Evolutionary conservation across 2,797 vertebrate genomes (phyloP), one percentile per base, ranked within the genome.

Genomic region (Etheostoma perlongum): DNA sequence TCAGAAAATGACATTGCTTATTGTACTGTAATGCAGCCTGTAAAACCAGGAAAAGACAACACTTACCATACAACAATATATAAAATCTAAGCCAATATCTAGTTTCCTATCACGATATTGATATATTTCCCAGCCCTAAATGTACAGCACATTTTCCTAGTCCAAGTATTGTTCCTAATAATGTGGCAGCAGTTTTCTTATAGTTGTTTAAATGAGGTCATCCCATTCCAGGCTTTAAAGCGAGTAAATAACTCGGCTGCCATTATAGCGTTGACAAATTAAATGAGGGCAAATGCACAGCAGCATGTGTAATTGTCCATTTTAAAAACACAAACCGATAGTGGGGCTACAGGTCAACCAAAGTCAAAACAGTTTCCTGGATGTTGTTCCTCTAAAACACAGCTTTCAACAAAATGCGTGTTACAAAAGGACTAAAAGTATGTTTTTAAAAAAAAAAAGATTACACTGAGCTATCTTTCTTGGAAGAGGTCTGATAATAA

Each of bases 251-350:
- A 68, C 61, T 14, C 2, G 30, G 27, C n/a, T 30, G 40, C 48
- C 33, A 70, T 60, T 25, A 54, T 63, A n/a, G 63, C 2, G 7
- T 46, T 25, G 42, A n/a, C 40, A n/a, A 53, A 57, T 70, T 65
- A 63, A 54, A 76, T 66, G 21, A 67, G 52, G 46, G 12, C 18
- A 73, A 68, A 60, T 13, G n/a, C 49, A 54, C n/a, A 27, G 57
- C 54, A 44, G 54, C 7, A 42, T 36, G 70, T 40, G 21, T 49
- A 14, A 54, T 51, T 63, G 58, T 72, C 44, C 30, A 60, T 47
- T 75, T 69, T 3, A 48, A 62, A 77, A 61, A 47, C 47, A 46
- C 18, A 61, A 52, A 76, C 79, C 67, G 73, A 78, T 75, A 72
- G 3, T 2, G 36, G 9, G 19, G 63, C 63, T 30, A 30, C 42